Percentiles rank a stretch among this genome's conserved stretches.
Conservation (phyloP, 2,888 invertebrate genomes). For the Marasmarcha lunaedactyla region DNA sequence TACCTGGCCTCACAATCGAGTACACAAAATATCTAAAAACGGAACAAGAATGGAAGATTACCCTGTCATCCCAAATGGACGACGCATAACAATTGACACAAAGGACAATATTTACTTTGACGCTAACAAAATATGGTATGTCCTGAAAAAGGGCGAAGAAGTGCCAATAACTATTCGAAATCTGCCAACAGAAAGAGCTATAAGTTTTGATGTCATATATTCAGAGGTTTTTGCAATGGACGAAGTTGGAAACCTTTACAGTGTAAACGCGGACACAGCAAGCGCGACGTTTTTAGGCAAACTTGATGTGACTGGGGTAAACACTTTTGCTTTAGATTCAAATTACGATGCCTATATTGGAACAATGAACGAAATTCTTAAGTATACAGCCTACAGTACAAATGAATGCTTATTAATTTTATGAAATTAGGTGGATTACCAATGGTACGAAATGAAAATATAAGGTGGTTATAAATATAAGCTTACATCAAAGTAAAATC, state of each 20-base stretch:
- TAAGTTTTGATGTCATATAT: not conserved
- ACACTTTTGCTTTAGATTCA: constrained; percentile 51
- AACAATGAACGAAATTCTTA: constrained; percentile 39
- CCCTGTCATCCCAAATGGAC: constrained; percentile 46
- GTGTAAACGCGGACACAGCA: constrained; percentile 37
- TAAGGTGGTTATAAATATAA: not conserved
- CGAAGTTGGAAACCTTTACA: constrained; percentile 45
- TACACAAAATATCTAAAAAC: constrained; percentile 42
- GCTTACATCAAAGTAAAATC: too few species aligned
- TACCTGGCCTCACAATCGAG: constrained; percentile 58
- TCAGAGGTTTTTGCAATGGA: constrained; percentile 51
- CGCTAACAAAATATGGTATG: constrained; percentile 48
- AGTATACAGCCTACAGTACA: constrained; percentile 38
- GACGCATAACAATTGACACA: constrained; percentile 47
- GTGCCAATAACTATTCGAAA: constrained; percentile 51
- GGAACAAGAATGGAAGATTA: constrained; percentile 33
- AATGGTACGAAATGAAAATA: too few species aligned
- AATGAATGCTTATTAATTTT: constrained; percentile 33
- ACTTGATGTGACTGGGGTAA: constrained; percentile 42
- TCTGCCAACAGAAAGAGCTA: constrained; percentile 34
- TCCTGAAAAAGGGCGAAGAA: constrained; percentile 33
- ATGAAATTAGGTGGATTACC: constrained; percentile 15
- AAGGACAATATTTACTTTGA: constrained; percentile 53
- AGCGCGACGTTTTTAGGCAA: constrained; percentile 38
- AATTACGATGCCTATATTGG: constrained; percentile 52